Evolutionary conservation across 2,888 invertebrate species (phyloP), one percentile per base, ranked within the genome.

Genomic region (Habroteleia sp.): DNA sequence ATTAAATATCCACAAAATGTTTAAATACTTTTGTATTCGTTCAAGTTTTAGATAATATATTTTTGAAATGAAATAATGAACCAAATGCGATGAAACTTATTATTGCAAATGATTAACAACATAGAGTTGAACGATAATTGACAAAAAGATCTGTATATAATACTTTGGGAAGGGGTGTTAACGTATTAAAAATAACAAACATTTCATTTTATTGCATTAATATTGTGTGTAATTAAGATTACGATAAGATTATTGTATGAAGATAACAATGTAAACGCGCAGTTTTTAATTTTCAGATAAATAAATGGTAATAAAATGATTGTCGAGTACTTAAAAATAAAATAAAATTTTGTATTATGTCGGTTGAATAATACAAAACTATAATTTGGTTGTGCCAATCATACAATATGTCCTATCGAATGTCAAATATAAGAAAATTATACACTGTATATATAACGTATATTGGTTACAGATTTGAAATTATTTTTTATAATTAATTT

Each of bases 31-130:
- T 71, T 71, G 56, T 71, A 71, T 71, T 63, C 71, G 71, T 72
- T 72, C 63, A 72, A 72, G 72, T 72, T 72, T 72, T 72, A 72
- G 63, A 72, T 63, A 56, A 63, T 72, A 63, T 72, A 72, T 72
- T 72, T 72, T 72, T 72, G 25, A 63, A 72, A 56, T 23, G 52
- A 54, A 63, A 46, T 46, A 25, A 63, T 42, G 63, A 41, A 63
- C 44, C 6, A 17, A 37, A 62, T 27, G 33, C 31, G 20, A 62
- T 33, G 10, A 63, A 60, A 44, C 6, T 23, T 69, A 44, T n/a
- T n/a, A n/a, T 44, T 60, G 60, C 33, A 44, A 31, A 48, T 44
- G 44, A 71, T 16, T 42, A 50, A 48, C 13, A 56, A 29, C 25
- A 1, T 56, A 56, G 63, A 54, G 20, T 35, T 48, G 10, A 39